Conservation (phyloP, 1,140 invertebrate genomes). For the Drosophila parabipectinata region DNA sequence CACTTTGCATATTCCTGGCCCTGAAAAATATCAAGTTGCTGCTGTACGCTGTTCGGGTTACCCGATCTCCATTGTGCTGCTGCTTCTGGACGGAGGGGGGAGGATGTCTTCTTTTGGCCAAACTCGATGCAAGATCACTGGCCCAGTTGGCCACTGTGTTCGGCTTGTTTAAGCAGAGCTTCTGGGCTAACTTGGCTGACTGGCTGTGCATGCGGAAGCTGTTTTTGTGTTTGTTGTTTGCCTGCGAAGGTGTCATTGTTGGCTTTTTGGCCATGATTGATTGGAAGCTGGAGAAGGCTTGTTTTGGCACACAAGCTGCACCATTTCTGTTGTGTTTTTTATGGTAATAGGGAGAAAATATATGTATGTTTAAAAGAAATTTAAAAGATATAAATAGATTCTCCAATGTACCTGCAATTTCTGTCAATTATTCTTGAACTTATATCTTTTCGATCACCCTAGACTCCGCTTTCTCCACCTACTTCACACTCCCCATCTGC, state of each 20-base stretch:
- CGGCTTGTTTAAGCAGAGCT: constrained; percentile 42
- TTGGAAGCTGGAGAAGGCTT: constrained; percentile 13
- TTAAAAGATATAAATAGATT: neutral
- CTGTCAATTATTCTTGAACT: constrained; percentile 21
- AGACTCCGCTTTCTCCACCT: constrained; percentile 42
- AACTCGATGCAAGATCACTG: constrained; percentile 46
- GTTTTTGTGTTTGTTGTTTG: constrained; percentile 23
- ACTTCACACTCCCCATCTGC: constrained; percentile 23
- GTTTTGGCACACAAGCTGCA: neutral
- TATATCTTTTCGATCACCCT: constrained; percentile 25
- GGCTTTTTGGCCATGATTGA: constrained; percentile 60
- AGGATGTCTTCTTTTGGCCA: constrained; percentile 67
- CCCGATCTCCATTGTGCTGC: constrained; percentile 48
- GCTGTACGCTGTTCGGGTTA: constrained; percentile 38
- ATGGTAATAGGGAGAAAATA: neutral
- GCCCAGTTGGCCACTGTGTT: constrained; percentile 63
- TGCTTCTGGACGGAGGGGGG: constrained; percentile 31
- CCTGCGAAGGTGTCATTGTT: constrained; percentile 58
- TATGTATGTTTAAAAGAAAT: neutral
- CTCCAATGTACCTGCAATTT: constrained; percentile 3
- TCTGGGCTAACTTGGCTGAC: constrained; percentile 30
- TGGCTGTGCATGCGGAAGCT: constrained; percentile 59
- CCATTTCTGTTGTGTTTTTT: constrained; percentile 2
- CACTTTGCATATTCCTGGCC: constrained; percentile 66
- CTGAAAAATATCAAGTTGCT: constrained; percentile 30